These are phyloP conservation scores for Entelurus aequoreus DNA, from an alignment of 2,113 vertebrate species.

Conservation along the genomic window DNA sequence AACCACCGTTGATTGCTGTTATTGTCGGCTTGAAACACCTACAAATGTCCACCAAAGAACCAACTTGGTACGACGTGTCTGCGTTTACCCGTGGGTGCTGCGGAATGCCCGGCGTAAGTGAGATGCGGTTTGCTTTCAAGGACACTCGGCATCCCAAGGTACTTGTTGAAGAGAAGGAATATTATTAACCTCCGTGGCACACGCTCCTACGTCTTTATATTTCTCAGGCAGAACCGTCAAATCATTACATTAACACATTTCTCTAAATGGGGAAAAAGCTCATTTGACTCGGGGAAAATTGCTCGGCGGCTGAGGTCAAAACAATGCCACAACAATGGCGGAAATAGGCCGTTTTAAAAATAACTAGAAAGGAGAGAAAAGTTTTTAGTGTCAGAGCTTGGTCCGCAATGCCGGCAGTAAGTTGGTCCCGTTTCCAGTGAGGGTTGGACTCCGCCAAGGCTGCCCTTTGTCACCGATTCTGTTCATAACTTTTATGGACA, in stretches of 20 bases:
- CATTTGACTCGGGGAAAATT: slow-evolving; percentile 80
- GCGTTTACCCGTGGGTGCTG: slow-evolving; percentile 56
- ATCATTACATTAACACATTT: slow-evolving; percentile 70
- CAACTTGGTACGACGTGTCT: slow-evolving; percentile 21
- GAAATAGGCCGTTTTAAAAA: slow-evolving; percentile 80
- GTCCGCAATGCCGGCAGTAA: too few species aligned
- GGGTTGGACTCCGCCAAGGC: too few species aligned
- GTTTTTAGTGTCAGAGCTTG: slow-evolving; percentile 38
- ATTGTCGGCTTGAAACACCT: slow-evolving; percentile 15
- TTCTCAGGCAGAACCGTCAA: slow-evolving; percentile 70
- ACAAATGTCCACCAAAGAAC: slow-evolving; percentile 12
- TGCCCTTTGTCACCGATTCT: too few species aligned
- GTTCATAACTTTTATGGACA: too few species aligned
- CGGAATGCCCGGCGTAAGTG: slow-evolving; percentile 60
- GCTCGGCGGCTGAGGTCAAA: slow-evolving; percentile 74
- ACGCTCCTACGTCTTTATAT: slow-evolving; percentile 69
- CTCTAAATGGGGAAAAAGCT: slow-evolving; percentile 71
- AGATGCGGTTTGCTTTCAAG: slow-evolving; percentile 73
- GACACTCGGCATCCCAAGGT: slow-evolving; percentile 75
- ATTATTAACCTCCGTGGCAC: slow-evolving; percentile 80
- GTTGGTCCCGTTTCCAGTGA: too few species aligned
- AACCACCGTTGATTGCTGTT: slow-evolving; percentile 25
- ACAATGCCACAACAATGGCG: slow-evolving; percentile 78
- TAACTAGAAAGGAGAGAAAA: slow-evolving; percentile 71
- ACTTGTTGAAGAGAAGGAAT: slow-evolving; percentile 82